A percentile compares a stretch with the other conserved stretches of the same genome.
Evolutionary conservation across 2,888 invertebrate genomes (phyloP).

Genomic region (Xestia xanthographa): DNA sequence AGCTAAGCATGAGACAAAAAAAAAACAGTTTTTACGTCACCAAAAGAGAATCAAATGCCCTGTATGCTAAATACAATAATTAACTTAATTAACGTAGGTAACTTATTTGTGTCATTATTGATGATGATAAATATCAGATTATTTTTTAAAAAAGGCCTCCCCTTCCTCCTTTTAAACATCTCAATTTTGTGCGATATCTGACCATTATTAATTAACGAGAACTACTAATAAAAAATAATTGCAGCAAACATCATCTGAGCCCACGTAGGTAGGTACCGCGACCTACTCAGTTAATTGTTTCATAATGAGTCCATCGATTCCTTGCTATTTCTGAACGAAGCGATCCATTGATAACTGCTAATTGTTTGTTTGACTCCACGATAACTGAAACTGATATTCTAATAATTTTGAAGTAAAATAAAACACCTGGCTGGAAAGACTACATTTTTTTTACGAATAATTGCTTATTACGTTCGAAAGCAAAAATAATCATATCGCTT

Average conservation of each 20-base stretch:
- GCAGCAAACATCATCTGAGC: slow-evolving; percentile 59
- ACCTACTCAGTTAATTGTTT: slow-evolving; percentile 82
- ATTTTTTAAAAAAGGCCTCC: not conserved
- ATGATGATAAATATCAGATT: not conserved
- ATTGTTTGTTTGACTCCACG: slow-evolving; percentile 44
- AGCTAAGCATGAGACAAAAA: no score
- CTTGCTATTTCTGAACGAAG: slow-evolving; percentile 77
- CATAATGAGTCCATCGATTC: slow-evolving; percentile 83
- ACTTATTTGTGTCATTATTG: no score
- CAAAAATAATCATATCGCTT: slow-evolving; percentile 22
- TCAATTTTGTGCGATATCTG: not conserved
- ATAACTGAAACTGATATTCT: slow-evolving; percentile 42
- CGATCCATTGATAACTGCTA: slow-evolving; percentile 51
- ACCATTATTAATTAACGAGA: not conserved
- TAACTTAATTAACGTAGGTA: not conserved
- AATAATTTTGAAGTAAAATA: not conserved
- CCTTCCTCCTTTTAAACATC: not conserved
- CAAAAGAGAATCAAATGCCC: not conserved
- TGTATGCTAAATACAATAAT: not conserved
- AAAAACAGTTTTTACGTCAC: not conserved
- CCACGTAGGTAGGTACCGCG: slow-evolving; percentile 67
- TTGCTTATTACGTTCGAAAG: slow-evolving; percentile 32
- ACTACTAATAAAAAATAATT: slow-evolving; percentile 19
- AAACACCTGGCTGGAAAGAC: slow-evolving; percentile 44
- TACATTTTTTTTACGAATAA: slow-evolving; percentile 3